These are phyloP conservation scores for Papilio polytes DNA, from an alignment of 1,140 invertebrate genomes.

Conservation along the genomic window DNA sequence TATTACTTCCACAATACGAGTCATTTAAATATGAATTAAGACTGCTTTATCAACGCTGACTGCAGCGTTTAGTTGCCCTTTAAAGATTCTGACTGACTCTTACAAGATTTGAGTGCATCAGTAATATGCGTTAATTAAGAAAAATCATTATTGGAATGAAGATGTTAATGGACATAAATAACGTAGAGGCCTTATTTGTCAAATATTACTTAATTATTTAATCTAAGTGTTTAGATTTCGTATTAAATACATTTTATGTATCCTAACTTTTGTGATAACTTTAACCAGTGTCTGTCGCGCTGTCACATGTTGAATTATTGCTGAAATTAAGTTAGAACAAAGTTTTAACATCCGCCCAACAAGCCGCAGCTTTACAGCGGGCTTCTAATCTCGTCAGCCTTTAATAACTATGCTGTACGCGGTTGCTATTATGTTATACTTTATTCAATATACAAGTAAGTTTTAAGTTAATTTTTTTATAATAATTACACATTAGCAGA, in stretches of 20 bases:
- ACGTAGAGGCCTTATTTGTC: too few relatives aligned
- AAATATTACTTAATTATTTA: background rate
- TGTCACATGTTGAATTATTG: conserved; percentile 21
- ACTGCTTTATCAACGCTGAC: too few relatives aligned
- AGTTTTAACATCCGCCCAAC: conserved; percentile 22
- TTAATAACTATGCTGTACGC: background rate
- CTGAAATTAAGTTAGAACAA: conserved; percentile 17
- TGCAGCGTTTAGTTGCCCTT: too few relatives aligned
- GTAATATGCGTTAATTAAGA: too few relatives aligned
- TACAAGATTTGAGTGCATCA: too few relatives aligned
- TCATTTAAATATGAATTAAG: too few relatives aligned
- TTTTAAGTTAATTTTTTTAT: too few relatives aligned
- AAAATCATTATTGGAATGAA: too few relatives aligned
- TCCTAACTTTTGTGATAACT: conserved; percentile 19
- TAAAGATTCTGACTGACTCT: too few relatives aligned
- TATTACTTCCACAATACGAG: background rate
- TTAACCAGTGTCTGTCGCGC: background rate
- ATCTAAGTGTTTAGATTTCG: background rate
- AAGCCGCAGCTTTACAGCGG: conserved; percentile 13
- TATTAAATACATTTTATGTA: conserved; percentile 19
- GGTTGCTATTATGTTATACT: background rate
- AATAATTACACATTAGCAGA: too few relatives aligned
- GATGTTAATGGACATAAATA: too few relatives aligned
- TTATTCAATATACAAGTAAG: background rate
- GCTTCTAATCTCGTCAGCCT: background rate